phyloP scores from a whole-genome alignment of 2,797 vertebrate species.

The Lutjanus campechanus region DNA sequence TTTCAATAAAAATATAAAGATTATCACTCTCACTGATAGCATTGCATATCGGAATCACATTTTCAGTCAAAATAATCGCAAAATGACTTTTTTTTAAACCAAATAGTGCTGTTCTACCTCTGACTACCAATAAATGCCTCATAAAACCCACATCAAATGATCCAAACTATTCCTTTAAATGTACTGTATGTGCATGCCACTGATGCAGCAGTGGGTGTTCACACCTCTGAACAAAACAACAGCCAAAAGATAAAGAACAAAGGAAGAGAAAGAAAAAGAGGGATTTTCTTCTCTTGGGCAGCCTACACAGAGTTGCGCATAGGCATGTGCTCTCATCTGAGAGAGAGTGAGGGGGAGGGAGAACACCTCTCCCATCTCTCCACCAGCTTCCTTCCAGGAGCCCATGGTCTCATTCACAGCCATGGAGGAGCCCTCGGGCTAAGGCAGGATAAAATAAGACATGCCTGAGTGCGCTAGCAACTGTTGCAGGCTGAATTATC shows the following conservation, averaged over 20 bases:
- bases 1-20: too few species aligned
- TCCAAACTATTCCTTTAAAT: background rate
- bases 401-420: conserved; percentile 53
- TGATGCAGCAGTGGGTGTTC: conserved; percentile 34
- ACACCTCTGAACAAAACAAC: conserved; percentile 28
- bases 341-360: conserved; percentile 3
- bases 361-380: conserved; percentile 5
- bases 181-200: conserved; percentile 2
- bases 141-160: too few species aligned
- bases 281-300: conserved; percentile 35
- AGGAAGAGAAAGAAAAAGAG: conserved; percentile 10
- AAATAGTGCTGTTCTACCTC: too few species aligned
- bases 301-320: conserved; percentile 11
- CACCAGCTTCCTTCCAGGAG: conserved; percentile 32
- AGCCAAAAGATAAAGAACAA: background rate
- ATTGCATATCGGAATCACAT: too few species aligned
- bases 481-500: conserved; percentile 72
- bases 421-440: conserved; percentile 54
- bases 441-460: conserved; percentile 64
- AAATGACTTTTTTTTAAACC: too few species aligned
- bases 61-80: too few species aligned
- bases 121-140: too few species aligned
- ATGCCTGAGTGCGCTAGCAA: conserved; percentile 48
- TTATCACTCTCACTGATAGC: too few species aligned
- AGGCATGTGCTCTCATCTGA: conserved; percentile 24